Percentiles rank a stretch among this genome's conserved stretches.
Conservation (phyloP, 2,113 vertebrate species). For the Ammodramus savannarum region DNA sequence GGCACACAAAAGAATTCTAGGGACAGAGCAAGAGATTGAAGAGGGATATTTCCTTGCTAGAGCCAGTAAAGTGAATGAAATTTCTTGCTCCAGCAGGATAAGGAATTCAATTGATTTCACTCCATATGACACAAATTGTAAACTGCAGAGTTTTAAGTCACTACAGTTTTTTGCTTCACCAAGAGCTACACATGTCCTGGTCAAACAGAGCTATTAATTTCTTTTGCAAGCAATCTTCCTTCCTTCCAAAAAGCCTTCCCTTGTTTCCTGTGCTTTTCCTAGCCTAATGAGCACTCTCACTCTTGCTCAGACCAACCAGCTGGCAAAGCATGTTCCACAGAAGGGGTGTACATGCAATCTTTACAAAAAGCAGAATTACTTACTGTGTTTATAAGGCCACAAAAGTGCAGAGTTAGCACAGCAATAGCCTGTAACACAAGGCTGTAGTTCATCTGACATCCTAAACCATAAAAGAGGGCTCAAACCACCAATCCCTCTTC, state of each 20-base stretch:
- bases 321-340: conserved; percentile 13
- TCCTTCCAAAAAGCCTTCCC: conserved; percentile 22
- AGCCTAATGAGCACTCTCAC: conserved; percentile 16
- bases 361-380: conserved; percentile 23
- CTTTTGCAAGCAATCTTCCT: background rate
- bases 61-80: background rate
- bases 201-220: conserved; percentile 2
- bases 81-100: background rate
- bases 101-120: background rate
- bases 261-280: conserved; percentile 17
- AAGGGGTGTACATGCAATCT: background rate
- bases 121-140: background rate
- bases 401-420: conserved; percentile 46
- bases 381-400: background rate
- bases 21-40: background rate
- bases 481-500: conserved; percentile 9
- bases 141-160: background rate
- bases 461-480: conserved; percentile 23
- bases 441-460: conserved; percentile 35
- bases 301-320: conserved; percentile 22
- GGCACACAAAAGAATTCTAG: background rate
- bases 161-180: background rate
- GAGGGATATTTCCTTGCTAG: background rate
- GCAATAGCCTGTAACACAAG: conserved; percentile 5
- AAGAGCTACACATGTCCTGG: background rate